A percentile compares a stretch with the other conserved stretches of the same genome.
These are phyloP conservation scores for Osmerus mordax DNA, from an alignment of 2,113 vertebrate species.

Conservation along the genomic window DNA sequence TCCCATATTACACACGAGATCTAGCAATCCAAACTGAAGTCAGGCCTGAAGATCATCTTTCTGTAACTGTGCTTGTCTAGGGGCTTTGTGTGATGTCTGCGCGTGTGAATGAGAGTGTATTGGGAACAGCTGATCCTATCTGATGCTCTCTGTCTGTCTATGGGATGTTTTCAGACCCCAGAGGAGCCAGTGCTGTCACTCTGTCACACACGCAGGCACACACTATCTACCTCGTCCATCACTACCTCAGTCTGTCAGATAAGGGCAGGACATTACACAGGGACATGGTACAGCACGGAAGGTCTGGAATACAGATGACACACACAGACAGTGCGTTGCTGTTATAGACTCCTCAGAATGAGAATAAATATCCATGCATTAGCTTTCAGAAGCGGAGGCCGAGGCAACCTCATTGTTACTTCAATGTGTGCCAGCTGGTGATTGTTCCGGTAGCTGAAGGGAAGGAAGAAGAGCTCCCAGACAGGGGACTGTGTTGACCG, in stretches of 20 bases:
- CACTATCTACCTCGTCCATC: neutral
- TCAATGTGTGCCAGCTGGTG: too few species aligned
- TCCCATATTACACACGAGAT: constrained; percentile 14
- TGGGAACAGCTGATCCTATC: neutral
- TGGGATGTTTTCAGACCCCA: neutral
- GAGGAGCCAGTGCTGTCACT: neutral
- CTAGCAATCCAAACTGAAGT: neutral
- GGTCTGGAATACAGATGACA: constrained; percentile 28
- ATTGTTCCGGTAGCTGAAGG: too few species aligned
- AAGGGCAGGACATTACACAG: neutral
- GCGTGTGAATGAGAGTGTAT: neutral
- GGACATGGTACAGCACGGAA: neutral
- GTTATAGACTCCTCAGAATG: too few species aligned
- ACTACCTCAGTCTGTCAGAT: neutral
- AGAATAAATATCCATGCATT: too few species aligned
- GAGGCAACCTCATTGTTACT: too few species aligned
- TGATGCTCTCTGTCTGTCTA: neutral
- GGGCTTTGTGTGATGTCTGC: constrained; percentile 8
- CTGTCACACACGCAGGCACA: neutral
- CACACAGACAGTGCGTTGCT: neutral
- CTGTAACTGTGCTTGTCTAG: constrained; percentile 16
- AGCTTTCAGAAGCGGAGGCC: too few species aligned
- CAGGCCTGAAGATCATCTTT: neutral
- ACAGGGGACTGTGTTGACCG: too few species aligned
- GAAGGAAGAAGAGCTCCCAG: too few species aligned